Conservation (phyloP, 2,888 invertebrate genomes). For the Agrypnus murinus region DNA sequence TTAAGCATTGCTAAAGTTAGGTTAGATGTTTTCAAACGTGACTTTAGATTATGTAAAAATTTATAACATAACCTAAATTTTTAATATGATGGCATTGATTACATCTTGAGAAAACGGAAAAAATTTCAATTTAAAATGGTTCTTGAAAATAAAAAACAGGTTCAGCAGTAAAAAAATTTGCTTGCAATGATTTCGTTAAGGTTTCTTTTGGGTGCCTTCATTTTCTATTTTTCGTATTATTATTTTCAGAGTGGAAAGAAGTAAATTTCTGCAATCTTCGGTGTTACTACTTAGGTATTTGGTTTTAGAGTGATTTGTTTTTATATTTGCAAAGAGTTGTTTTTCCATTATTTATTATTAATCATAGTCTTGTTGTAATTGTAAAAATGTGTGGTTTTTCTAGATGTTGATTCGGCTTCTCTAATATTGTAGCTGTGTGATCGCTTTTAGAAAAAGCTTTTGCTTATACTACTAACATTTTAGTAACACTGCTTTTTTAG, state of each 20-base stretch:
- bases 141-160: too few relatives aligned
- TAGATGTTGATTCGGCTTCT: neutral
- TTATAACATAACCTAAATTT: too few relatives aligned
- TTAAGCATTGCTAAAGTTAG: too few relatives aligned
- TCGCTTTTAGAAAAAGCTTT: too few relatives aligned
- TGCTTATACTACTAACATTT: slow-evolving; percentile 6
- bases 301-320: slow-evolving; percentile 42
- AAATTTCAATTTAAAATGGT: too few relatives aligned
- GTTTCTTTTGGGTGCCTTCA: slow-evolving; percentile 11
- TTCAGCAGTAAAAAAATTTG: neutral
- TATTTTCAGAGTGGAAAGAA: slow-evolving; percentile 64
- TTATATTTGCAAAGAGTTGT: slow-evolving; percentile 3
- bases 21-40: too few relatives aligned
- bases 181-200: slow-evolving; percentile 15
- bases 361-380: neutral
- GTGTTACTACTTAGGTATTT: slow-evolving; percentile 55
- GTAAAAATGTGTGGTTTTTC: slow-evolving; percentile 4
- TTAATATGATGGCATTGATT: too few relatives aligned
- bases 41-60: too few relatives aligned
- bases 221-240: slow-evolving; percentile 40
- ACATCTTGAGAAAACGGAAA: too few relatives aligned
- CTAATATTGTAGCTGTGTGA: too few relatives aligned
- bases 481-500: slow-evolving; percentile 12
- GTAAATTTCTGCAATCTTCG: slow-evolving; percentile 54
- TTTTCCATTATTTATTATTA: neutral